These are phyloP conservation scores for Yponomeuta malinellus DNA, from an alignment of 2,888 invertebrate species.

Conservation along the genomic window DNA sequence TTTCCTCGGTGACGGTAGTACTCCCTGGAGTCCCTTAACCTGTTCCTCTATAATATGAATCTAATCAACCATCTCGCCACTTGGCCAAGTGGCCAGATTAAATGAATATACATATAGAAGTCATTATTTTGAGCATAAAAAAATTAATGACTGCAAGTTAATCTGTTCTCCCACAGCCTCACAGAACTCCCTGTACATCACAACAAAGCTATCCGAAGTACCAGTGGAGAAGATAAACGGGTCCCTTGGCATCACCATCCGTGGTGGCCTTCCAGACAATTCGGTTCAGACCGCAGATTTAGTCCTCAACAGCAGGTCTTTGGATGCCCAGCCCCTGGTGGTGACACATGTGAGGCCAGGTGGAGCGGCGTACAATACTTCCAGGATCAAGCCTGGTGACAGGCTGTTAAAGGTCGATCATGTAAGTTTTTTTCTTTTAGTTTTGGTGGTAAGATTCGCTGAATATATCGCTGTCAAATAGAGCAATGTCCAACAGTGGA, in stretches of 20 bases:
- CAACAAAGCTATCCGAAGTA: constrained; percentile 86
- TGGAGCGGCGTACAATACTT: constrained; percentile 93
- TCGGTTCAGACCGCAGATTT: constrained; percentile 75
- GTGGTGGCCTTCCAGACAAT: constrained; percentile 83
- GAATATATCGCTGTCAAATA: not conserved
- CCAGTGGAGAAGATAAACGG: constrained; percentile 87
- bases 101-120: too few relatives aligned
- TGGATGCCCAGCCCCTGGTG: constrained; percentile 83
- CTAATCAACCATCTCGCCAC: too few relatives aligned
- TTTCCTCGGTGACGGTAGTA: too few relatives aligned
- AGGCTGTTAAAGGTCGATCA: constrained; percentile 91
- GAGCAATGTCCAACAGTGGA: too few relatives aligned
- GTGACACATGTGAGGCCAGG: constrained; percentile 93
- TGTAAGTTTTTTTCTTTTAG: constrained; percentile 51
- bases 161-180: constrained; percentile 58
- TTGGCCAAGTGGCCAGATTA: too few relatives aligned
- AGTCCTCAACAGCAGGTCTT: constrained; percentile 74
- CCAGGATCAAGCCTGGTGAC: constrained; percentile 93
- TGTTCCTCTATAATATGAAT: too few relatives aligned
- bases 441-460: not conserved
- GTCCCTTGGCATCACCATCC: constrained; percentile 91
- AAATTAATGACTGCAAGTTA: not conserved
- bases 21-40: too few relatives aligned
- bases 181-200: constrained; percentile 83
- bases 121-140: too few relatives aligned